phyloP scores from a whole-genome alignment of 2,113 vertebrate species.

The Ictidomys tridecemlineatus region DNA sequence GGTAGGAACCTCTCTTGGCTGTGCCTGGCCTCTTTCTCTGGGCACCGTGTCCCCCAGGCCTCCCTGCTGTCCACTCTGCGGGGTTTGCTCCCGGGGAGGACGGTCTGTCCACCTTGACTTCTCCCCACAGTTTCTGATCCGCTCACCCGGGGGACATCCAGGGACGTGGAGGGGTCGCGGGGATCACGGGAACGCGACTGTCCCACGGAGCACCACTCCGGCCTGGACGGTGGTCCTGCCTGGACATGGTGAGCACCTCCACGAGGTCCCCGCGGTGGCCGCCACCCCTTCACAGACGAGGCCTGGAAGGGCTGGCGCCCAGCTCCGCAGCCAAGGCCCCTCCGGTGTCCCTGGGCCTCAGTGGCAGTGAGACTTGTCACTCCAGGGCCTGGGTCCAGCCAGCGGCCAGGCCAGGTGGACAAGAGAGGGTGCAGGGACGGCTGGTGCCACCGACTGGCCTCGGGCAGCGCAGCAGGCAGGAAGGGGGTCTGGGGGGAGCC shows the following conservation, averaged over 20 bases:
- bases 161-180: background rate
- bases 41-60: fast-evolving
- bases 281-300: background rate
- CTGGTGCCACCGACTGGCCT: background rate
- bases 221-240: background rate
- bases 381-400: background rate
- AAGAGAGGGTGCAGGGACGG: too few relatives aligned
- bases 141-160: too few relatives aligned
- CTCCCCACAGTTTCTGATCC: background rate
- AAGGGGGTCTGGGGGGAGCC: too few relatives aligned
- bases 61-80: too few relatives aligned
- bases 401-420: background rate
- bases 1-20: too few relatives aligned
- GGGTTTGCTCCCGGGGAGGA: background rate
- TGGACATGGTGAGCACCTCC: background rate
- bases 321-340: background rate
- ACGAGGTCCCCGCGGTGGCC: background rate
- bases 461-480: background rate
- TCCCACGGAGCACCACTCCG: background rate
- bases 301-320: too few relatives aligned
- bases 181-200: background rate
- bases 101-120: background rate
- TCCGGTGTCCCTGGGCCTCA: too few relatives aligned
- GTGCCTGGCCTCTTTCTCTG: background rate
- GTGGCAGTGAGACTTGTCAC: background rate